phyloP scores from a whole-genome alignment of 2,888 invertebrate genomes.

The Diaprepes abbreviatus region DNA sequence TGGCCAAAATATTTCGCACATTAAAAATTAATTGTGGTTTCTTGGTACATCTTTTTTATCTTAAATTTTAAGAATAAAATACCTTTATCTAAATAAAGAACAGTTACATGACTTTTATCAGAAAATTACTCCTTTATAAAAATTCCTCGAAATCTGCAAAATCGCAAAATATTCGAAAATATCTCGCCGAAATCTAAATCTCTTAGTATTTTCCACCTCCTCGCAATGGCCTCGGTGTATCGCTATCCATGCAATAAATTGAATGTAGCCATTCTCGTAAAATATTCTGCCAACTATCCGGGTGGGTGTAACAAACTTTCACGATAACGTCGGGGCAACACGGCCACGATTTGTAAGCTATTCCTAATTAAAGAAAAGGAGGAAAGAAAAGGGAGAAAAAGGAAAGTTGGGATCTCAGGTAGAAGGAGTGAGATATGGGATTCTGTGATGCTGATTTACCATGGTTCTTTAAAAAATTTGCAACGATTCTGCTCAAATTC shows the following conservation, averaged over 20 bases:
- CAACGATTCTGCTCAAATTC: no score
- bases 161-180: constrained; percentile 1
- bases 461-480: not conserved
- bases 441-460: not conserved
- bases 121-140: not conserved
- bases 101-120: not conserved
- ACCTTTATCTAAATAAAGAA: no score
- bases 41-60: no score
- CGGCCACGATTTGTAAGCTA: constrained; percentile 52
- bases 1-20: no score
- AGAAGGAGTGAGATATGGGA: constrained; percentile 1
- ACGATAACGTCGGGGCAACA: constrained; percentile 42
- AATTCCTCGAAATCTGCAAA: constrained; percentile 3
- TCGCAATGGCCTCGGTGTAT: constrained; percentile 28
- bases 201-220: constrained; percentile 37
- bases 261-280: constrained; percentile 59
- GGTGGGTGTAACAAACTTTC: constrained; percentile 50
- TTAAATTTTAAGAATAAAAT: no score
- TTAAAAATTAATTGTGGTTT: no score
- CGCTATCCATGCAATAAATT: constrained; percentile 48
- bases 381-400: constrained; percentile 47
- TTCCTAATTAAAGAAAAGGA: constrained; percentile 57
- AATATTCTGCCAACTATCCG: constrained; percentile 58
- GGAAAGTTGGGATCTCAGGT: constrained; percentile 34
- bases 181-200: constrained; percentile 33